Conservation (phyloP, 2,797 vertebrate species). For the Clangula hyemalis region DNA sequence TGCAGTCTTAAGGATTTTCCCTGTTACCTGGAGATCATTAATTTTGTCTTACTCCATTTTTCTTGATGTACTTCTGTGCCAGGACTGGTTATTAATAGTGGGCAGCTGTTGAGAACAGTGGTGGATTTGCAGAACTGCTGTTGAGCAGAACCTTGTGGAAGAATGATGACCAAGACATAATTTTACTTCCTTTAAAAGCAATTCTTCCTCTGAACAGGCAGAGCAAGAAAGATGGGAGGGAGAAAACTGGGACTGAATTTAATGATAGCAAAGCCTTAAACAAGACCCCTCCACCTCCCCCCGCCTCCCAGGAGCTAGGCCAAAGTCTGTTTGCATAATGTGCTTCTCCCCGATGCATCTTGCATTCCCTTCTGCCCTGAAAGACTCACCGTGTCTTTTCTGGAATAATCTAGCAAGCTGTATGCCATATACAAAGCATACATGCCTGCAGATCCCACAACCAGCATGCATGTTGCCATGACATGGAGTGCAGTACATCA, state of each 20-base stretch:
- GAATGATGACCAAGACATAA: rapidly evolving
- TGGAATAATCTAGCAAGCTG: not conserved
- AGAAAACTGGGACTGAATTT: not conserved
- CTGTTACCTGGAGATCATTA: not conserved
- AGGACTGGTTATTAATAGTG: not conserved
- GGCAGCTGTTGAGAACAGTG: not conserved
- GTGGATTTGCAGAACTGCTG: not conserved
- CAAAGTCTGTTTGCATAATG: not conserved
- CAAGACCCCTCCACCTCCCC: not conserved
- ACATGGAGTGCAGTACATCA: rapidly evolving
- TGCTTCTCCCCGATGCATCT: rapidly evolving
- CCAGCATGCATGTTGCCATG: not conserved
- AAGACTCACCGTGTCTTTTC: not conserved
- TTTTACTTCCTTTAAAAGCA: not conserved
- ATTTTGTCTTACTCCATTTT: not conserved
- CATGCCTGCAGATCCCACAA: rapidly evolving
- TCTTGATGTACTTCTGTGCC: not conserved
- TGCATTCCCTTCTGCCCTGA: not conserved
- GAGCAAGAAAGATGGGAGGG: not conserved
- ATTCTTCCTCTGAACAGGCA: not conserved
- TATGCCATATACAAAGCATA: rapidly evolving
- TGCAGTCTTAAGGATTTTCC: not conserved
- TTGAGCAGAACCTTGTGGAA: rapidly evolving
- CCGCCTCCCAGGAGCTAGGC: not conserved
- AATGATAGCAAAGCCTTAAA: not conserved